phyloP scores from a whole-genome alignment of 2,888 invertebrate genomes.

The Heliconius sara region DNA sequence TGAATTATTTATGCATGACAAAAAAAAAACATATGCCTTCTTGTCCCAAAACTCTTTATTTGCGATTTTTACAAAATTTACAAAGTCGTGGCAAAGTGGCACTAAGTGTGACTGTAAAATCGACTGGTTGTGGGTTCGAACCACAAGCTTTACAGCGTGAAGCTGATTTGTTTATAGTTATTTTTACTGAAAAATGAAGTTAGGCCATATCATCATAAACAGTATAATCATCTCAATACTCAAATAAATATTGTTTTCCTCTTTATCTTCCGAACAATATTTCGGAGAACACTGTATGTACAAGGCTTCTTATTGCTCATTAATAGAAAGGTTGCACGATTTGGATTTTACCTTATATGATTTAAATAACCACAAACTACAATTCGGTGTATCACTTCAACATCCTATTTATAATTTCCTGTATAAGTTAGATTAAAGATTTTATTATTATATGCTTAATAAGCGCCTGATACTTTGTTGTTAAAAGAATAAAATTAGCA shows the following conservation, averaged over 20 bases:
- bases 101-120: too few relatives aligned
- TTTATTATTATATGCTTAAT: background rate
- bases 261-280: conserved; percentile 33
- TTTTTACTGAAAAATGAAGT: background rate
- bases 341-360: conserved; percentile 35
- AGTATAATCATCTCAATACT: background rate
- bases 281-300: conserved; percentile 43
- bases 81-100: too few relatives aligned
- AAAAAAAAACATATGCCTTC: background rate
- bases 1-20: background rate
- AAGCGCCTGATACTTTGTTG: background rate
- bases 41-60: too few relatives aligned
- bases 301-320: conserved; percentile 44
- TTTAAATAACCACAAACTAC: conserved; percentile 25
- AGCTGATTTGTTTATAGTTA: too few relatives aligned
- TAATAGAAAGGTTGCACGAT: conserved; percentile 44
- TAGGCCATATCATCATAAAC: background rate
- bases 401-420: conserved; percentile 7
- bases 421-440: background rate
- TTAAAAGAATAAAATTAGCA: too few relatives aligned
- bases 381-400: conserved; percentile 24
- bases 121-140: too few relatives aligned
- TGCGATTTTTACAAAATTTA: too few relatives aligned
- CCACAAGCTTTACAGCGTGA: too few relatives aligned
- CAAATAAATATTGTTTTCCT: conserved; percentile 38